A percentile compares a stretch with the other conserved stretches of the same genome.
phyloP scores from a whole-genome alignment of 2,888 invertebrate species.

The Nematopogon swammerdamellus region DNA sequence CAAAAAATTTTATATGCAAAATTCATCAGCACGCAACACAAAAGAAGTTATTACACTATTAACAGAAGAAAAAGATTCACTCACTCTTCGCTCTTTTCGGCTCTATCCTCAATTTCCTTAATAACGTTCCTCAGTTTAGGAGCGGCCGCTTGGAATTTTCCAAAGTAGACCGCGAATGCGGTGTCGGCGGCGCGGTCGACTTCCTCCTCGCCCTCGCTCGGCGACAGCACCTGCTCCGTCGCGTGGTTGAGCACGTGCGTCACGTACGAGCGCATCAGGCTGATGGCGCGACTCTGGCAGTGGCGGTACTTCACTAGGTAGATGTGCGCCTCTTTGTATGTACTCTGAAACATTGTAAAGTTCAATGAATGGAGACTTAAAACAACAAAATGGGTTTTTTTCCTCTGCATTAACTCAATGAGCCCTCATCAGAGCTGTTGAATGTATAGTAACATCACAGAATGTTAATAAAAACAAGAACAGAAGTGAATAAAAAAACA shows the following conservation, averaged over 20 bases:
- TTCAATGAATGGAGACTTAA: slow-evolving; percentile 5
- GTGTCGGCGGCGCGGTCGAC: slow-evolving; percentile 52
- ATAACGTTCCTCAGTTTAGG: slow-evolving; percentile 79
- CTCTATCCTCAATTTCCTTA: slow-evolving; percentile 75
- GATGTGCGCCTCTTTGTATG: slow-evolving; percentile 80
- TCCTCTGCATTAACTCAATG: background rate
- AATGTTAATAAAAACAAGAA: too few relatives aligned
- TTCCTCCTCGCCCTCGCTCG: slow-evolving; percentile 22
- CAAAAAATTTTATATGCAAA: too few relatives aligned
- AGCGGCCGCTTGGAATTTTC: slow-evolving; percentile 92
- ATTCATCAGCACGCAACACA: too few relatives aligned
- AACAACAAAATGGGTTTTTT: background rate
- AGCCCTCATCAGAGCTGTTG: background rate
- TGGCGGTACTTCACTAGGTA: slow-evolving; percentile 85
- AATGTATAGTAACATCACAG: too few relatives aligned
- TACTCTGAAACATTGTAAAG: slow-evolving; percentile 51
- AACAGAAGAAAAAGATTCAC: too few relatives aligned
- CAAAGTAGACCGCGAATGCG: slow-evolving; percentile 84
- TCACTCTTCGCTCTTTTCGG: slow-evolving; percentile 71
- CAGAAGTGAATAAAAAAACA: too few relatives aligned
- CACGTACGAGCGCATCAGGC: slow-evolving; percentile 76
- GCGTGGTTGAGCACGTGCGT: slow-evolving; percentile 73
- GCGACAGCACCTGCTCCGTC: slow-evolving; percentile 67
- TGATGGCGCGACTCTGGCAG: slow-evolving; percentile 75
- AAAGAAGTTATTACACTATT: too few relatives aligned